Base-by-base conservation (phyloP, 2,113 vertebrate genomes). In the Epinephelus lanceolatus region DNA sequence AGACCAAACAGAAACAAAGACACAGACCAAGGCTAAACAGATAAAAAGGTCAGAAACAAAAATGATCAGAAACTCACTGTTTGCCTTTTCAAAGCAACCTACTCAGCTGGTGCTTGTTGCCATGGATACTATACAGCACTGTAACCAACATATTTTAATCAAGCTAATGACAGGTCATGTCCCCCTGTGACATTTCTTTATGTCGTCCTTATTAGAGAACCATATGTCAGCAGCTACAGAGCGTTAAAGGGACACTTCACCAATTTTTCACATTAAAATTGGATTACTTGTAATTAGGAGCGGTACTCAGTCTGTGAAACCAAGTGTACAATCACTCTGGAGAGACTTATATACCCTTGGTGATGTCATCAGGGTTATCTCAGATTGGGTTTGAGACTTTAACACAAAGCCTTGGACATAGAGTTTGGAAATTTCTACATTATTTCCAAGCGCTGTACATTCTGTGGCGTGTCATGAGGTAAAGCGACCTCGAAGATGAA, bases 91-190 rank as follows among this genome's bases (percentile, higher is more conserved):
- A 85, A 37, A 33, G 52, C 19, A 33, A 53, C 62, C 12, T 53
- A 25, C 42, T 23, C 15, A 13, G 33, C 27, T 56, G 60, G 5
- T 21, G 57, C 30, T 76, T 47, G 81, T 81, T 70, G 45, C 63
- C 78, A 88, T 71, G 66, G 74, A 69, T 59, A 71, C 81, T 2
- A 42, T 60, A 74, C 21, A 37, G 17, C 1, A 9, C n/a, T 9
- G 42, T 68, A 25, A 57, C 33, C 51, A 33, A 52, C n/a, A n/a
- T 18, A 49, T 74, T 33, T 51, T 69, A 59, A 73, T 73, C 15
- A 25, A 55, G 27, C 30, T 73, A 83, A 73, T 70, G 62, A 80
- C 62, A 82, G 71, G 51, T 77, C 68, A 61, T 51, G 49, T 45
- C 42, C 19, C 66, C 18, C 30, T 55, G 71, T 65, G 71, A 68